Percentiles rank a stretch among this genome's conserved stretches.
Evolutionary conservation across 2,888 invertebrate genomes (phyloP).

Genomic region (Gerris lacustris): DNA sequence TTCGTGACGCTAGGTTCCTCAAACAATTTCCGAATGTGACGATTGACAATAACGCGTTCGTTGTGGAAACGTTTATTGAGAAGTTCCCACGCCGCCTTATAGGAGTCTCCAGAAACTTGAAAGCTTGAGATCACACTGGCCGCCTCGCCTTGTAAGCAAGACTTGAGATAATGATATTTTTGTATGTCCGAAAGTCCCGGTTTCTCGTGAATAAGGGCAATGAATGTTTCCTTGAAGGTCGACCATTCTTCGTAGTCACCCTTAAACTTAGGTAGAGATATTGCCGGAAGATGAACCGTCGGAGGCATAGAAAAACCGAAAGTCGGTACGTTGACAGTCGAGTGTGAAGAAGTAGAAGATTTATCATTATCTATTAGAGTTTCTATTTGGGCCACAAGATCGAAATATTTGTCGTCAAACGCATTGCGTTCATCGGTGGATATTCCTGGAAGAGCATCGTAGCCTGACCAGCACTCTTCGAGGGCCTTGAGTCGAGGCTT

Average conservation of each 20-base stretch:
- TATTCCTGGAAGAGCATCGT: background rate
- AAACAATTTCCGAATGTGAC: background rate
- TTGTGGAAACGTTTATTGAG: background rate
- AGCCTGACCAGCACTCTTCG: background rate
- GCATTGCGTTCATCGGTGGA: background rate
- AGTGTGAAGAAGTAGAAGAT: too few relatives aligned
- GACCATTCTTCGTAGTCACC: background rate
- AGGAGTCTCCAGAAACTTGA: background rate
- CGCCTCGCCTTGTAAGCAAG: background rate
- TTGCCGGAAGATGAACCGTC: background rate
- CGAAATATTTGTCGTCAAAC: background rate
- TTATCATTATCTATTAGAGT: background rate
- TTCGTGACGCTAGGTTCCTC: background rate
- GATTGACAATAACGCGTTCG: background rate
- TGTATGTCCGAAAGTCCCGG: background rate
- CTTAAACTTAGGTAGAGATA: background rate
- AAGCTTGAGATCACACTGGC: background rate
- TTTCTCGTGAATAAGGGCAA: background rate
- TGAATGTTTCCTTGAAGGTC: background rate
- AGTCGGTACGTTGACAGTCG: too few relatives aligned
- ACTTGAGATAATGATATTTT: background rate
- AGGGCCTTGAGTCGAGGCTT: background rate
- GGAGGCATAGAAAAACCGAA: too few relatives aligned
- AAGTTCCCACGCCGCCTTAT: background rate
- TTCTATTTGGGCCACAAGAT: background rate